Conservation (phyloP, 1,140 invertebrate species). For the Atopsyche davidsoni region DNA sequence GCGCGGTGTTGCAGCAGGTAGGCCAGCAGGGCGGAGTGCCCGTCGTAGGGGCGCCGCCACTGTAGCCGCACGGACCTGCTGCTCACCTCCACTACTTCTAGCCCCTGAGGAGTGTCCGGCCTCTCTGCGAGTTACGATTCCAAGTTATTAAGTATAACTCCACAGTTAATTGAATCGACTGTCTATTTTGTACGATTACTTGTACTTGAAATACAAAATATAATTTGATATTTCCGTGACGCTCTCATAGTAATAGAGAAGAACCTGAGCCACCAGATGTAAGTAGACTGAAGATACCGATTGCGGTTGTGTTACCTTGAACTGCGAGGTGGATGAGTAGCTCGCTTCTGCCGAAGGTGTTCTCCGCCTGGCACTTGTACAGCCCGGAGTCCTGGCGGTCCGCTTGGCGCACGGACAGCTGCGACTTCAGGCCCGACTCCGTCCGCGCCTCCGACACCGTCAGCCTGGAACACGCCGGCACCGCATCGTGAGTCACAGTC, state of each 20-base stretch:
- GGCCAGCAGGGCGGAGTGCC: conserved; percentile 70
- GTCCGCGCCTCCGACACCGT: conserved; percentile 60
- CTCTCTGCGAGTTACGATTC: conserved; percentile 50
- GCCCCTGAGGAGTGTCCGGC: conserved; percentile 62
- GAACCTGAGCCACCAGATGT: too few species aligned
- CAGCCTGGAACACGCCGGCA: conserved; percentile 34
- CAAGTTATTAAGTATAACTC: neutral
- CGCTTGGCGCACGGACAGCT: conserved; percentile 59
- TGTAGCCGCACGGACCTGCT: conserved; percentile 65
- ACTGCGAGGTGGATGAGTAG: conserved; percentile 76
- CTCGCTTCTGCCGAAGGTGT: conserved; percentile 76
- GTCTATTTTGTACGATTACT: neutral
- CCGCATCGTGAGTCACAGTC: neutral
- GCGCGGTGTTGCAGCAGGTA: conserved; percentile 68
- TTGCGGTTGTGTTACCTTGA: conserved; percentile 65
- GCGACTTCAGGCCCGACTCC: conserved; percentile 61
- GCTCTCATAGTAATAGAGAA: too few species aligned
- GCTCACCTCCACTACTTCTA: conserved; percentile 60
- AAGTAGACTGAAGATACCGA: too few species aligned
- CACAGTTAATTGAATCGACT: neutral
- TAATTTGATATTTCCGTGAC: neutral
- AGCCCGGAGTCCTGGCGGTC: conserved; percentile 75
- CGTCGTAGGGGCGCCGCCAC: conserved; percentile 72
- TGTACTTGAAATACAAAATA: neutral
- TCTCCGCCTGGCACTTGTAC: conserved; percentile 78